Evolutionary conservation across 2,797 vertebrate genomes (phyloP).

Genomic region (Cetoscarus ocellatus): DNA sequence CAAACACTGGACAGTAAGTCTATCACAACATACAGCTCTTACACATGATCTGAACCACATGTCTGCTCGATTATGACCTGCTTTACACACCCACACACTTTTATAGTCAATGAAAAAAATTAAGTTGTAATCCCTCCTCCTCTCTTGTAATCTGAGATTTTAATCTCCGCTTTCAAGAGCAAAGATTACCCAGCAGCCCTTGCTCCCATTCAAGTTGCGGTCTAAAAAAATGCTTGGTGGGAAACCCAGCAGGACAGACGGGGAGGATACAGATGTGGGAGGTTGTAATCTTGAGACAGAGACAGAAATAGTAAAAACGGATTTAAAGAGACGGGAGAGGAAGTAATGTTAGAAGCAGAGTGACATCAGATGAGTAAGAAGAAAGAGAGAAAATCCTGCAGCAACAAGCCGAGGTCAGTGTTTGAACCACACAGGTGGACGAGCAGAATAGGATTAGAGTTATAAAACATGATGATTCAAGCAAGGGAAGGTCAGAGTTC

Average conservation of each 20-base stretch:
- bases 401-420: conserved; percentile 21
- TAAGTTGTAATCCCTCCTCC: conserved; percentile 60
- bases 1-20: not conserved
- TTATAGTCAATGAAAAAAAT: conserved; percentile 12
- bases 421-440: conserved; percentile 44
- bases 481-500: conserved; percentile 33
- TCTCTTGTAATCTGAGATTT: conserved; percentile 74
- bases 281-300: conserved; percentile 32
- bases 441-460: conserved; percentile 23
- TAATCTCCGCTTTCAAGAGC: conserved; percentile 63
- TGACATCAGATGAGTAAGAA: conserved; percentile 1
- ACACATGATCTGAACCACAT: not conserved
- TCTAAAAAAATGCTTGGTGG: conserved; percentile 2
- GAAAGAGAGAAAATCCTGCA: not conserved
- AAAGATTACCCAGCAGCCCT: conserved; percentile 67
- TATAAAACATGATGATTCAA: conserved; percentile 25
- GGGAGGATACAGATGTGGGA: conserved; percentile 33
- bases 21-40: no score
- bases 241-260: not conserved
- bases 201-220: not conserved
- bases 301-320: not conserved
- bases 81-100: conserved; percentile 31
- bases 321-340: conserved; percentile 17
- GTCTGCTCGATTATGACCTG: conserved; percentile 13
- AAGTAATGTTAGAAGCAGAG: not conserved